Evolutionary conservation across 2,797 vertebrate genomes (phyloP).

Genomic region (Knipowitschia caucasica): DNA sequence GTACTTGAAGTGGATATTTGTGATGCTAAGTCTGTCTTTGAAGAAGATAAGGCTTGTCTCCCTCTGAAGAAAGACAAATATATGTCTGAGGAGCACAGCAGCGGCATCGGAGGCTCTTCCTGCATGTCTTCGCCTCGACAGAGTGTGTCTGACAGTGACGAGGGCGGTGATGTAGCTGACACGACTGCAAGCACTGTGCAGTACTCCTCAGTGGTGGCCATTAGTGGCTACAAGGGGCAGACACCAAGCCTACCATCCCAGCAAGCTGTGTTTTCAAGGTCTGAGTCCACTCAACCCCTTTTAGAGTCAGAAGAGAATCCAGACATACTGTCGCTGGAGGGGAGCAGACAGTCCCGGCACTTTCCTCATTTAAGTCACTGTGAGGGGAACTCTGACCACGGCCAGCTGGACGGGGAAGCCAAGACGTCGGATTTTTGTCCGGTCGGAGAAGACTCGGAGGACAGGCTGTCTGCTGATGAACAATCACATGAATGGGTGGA

Average conservation of each 20-base stretch:
- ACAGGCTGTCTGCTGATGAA: slow-evolving; percentile 41
- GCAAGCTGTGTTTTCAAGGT: slow-evolving; percentile 83
- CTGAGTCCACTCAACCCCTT: slow-evolving; percentile 94
- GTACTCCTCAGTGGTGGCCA: slow-evolving; percentile 90
- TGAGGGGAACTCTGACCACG: slow-evolving; percentile 50
- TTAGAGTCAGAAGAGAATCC: slow-evolving; percentile 87
- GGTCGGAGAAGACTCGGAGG: slow-evolving; percentile 62
- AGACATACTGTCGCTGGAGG: slow-evolving; percentile 63
- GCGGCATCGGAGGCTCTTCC: slow-evolving; percentile 95
- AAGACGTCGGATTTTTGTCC: slow-evolving; percentile 65
- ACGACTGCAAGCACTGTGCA: slow-evolving; percentile 90
- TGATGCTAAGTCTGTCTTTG: slow-evolving; percentile 78
- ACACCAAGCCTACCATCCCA: slow-evolving; percentile 77
- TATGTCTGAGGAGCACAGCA: slow-evolving; percentile 92
- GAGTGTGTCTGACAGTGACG: slow-evolving; percentile 91
- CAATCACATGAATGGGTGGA: slow-evolving; percentile 50
- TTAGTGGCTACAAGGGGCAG: slow-evolving; percentile 88
- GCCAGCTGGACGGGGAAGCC: slow-evolving; percentile 63
- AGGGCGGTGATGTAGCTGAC: slow-evolving; percentile 82
- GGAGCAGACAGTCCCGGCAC: slow-evolving; percentile 45
- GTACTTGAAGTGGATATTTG: slow-evolving; percentile 86
- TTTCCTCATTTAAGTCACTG: slow-evolving; percentile 54
- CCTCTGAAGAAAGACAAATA: slow-evolving; percentile 90
- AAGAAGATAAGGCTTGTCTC: slow-evolving; percentile 84
- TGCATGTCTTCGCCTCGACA: slow-evolving; percentile 95